phyloP scores from a whole-genome alignment of 2,113 vertebrate species.

The Pongo abelii region DNA sequence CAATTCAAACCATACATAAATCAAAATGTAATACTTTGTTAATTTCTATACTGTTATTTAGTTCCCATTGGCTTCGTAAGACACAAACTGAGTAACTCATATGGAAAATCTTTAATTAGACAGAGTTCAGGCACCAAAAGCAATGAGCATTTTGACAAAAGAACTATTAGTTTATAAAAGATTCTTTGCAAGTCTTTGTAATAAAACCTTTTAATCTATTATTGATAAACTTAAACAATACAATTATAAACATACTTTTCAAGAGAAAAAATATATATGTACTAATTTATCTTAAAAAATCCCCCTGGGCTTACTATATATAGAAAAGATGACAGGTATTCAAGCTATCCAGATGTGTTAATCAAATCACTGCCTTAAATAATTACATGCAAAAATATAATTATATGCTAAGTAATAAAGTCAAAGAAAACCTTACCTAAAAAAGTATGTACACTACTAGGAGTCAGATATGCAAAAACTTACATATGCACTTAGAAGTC shows the following conservation, averaged over 20 bases:
- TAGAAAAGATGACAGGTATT: not conserved
- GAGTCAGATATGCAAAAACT: not conserved
- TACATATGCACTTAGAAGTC: not conserved
- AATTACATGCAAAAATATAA: conserved; percentile 10
- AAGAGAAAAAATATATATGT: not conserved
- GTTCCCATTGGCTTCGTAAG: not conserved
- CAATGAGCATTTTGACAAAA: not conserved
- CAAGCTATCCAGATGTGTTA: not conserved
- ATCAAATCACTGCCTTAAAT: not conserved
- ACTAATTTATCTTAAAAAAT: not conserved
- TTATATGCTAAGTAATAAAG: not conserved
- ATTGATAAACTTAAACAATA: not conserved
- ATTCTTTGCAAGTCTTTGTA: not conserved
- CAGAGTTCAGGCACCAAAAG: not conserved
- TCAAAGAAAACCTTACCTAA: not conserved
- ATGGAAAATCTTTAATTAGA: not conserved
- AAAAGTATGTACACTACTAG: not conserved
- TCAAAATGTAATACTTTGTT: conserved; percentile 38
- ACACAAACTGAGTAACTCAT: not conserved
- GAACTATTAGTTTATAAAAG: not conserved
- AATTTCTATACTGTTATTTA: conserved; percentile 24
- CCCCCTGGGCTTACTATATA: not conserved
- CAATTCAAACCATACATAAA: conserved; percentile 18
- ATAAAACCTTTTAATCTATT: conserved; percentile 21
- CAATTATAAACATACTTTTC: not conserved